These are phyloP conservation scores for Drosophila kikkawai DNA, from an alignment of 1,140 invertebrate genomes.

Conservation along the genomic window DNA sequence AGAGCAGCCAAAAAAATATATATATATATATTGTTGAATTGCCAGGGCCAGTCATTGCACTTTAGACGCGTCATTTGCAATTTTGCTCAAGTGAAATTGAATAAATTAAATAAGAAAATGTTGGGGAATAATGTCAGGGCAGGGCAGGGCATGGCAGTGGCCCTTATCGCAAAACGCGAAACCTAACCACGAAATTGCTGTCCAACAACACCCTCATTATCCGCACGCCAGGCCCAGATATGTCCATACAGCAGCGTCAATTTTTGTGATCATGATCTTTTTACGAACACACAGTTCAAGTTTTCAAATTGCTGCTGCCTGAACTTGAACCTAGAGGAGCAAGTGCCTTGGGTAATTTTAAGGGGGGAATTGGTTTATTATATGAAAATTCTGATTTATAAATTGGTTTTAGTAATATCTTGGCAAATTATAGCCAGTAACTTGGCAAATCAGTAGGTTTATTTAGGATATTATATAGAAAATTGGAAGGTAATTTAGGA, in stretches of 20 bases:
- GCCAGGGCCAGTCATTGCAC: slow-evolving; percentile 22
- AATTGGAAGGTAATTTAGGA: background rate
- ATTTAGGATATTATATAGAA: background rate
- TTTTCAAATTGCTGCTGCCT: slow-evolving; percentile 1
- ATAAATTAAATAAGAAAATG: slow-evolving; percentile 19
- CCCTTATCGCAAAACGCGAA: slow-evolving; percentile 13
- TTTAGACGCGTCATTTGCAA: slow-evolving; percentile 23
- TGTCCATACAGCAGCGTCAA: background rate
- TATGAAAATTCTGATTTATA: background rate
- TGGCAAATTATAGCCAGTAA: background rate
- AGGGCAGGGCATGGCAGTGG: background rate
- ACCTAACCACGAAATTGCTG: background rate
- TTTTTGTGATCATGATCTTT: slow-evolving; percentile 21
- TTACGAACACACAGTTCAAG: slow-evolving; percentile 13
- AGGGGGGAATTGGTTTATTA: background rate
- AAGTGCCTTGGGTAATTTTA: background rate
- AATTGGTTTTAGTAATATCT: background rate
- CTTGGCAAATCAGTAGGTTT: background rate
- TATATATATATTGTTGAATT: slow-evolving; percentile 1
- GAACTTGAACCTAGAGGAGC: background rate
- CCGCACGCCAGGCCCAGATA: slow-evolving; percentile 11
- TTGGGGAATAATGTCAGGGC: background rate
- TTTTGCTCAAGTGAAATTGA: slow-evolving; percentile 26
- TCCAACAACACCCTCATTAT: slow-evolving; percentile 36
- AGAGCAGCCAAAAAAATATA: background rate